Evolutionary conservation across 2,113 vertebrate species (phyloP), one percentile per base, ranked within the genome.

Genomic region (Callopanchax toddi): DNA sequence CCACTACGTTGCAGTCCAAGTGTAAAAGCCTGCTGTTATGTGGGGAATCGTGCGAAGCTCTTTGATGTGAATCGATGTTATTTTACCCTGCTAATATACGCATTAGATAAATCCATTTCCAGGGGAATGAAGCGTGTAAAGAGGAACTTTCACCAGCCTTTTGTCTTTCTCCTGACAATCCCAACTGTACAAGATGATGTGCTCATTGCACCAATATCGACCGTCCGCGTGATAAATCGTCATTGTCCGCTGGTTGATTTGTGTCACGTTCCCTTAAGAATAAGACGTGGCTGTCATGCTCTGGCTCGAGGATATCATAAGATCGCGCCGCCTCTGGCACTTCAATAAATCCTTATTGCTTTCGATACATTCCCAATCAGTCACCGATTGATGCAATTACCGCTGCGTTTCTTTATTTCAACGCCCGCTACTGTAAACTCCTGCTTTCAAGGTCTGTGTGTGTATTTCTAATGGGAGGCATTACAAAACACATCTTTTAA

Each of bases 401-500:
- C 9, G 17, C 2, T 50, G 37, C 45, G 13, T 61, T 40, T 66
- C 10, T 48, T 32, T 55, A 20, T 34, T 69, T 42, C 34, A 43
- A 10, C 10, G 7, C 61, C 66, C 42, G 26, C 8, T 46, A 43
- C 49, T 56, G n/a, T 76, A 65, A 64, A 67, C 58, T 58, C 76
- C 51, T 56, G 34, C 1, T 69, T 76, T 74, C 23, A 52, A 45
- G 39, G 34, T 51, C 40, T 67, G 21, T 68, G 58, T 74, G 44
- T 78, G 67, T 69, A 22, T 71, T 71, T 82, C 74, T 84, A 78
- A 88, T 78, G 60, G 59, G 53, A 80, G 71, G 44, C 74, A 72
- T 85, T 82, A 80, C 74, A 83, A 85, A 86, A 82, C 46, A 63
- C 75, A 61, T 83, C 60, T 83, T 81, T 87, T 68, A 66, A 66